phyloP scores from a whole-genome alignment of 2,797 vertebrate species.

The Cygnus olor region DNA sequence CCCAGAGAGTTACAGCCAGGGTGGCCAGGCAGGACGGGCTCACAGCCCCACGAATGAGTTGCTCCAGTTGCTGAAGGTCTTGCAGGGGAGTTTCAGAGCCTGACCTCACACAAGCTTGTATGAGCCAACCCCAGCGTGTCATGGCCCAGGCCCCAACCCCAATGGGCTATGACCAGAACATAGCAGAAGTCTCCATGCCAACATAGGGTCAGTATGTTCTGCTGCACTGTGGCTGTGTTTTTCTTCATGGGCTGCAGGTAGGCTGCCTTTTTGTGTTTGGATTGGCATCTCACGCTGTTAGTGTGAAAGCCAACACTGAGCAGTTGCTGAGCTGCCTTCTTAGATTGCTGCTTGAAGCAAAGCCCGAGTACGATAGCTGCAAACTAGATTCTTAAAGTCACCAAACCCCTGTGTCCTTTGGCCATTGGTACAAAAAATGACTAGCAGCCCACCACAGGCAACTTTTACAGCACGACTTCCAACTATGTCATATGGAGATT shows the following conservation, averaged over 20 bases:
- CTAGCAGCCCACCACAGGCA: background rate
- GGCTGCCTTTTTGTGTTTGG: background rate
- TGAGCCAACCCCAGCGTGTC: background rate
- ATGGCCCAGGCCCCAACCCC: background rate
- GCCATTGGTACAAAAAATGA: background rate
- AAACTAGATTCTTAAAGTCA: background rate
- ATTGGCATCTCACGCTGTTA: background rate
- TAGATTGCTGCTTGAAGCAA: background rate
- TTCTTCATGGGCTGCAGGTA: background rate
- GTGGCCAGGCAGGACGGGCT: background rate
- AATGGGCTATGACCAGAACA: background rate
- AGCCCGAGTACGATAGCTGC: background rate
- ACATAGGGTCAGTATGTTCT: background rate
- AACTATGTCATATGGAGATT: background rate
- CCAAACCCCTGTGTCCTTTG: background rate
- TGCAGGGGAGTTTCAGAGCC: background rate
- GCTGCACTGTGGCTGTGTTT: background rate
- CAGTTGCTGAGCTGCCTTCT: background rate
- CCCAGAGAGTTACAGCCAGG: background rate
- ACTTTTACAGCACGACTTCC: background rate
- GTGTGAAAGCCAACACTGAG: background rate
- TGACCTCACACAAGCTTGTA: background rate
- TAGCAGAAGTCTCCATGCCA: background rate
- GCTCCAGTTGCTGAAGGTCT: background rate
- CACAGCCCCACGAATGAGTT: background rate